phyloP scores from a whole-genome alignment of 2,888 invertebrate genomes.

The Aricia artaxerxes region DNA sequence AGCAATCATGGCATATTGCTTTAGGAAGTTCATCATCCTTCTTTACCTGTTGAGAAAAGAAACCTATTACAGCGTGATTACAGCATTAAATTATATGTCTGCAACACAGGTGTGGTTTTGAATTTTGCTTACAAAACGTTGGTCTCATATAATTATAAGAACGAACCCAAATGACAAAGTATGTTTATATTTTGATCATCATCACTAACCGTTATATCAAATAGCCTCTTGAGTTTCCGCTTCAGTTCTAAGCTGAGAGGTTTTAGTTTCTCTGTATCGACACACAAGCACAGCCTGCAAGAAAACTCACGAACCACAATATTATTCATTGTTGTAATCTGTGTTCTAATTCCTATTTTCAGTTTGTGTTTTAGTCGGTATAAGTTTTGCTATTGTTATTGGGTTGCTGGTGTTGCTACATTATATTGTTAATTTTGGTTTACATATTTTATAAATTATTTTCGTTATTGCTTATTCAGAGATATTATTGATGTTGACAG shows the following conservation, averaged over 20 bases:
- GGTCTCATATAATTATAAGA: too few species aligned
- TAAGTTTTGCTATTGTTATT: constrained; percentile 33
- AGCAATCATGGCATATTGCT: constrained; percentile 75
- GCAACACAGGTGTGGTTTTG: neutral
- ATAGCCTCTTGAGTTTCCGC: constrained; percentile 68
- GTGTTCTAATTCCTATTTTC: constrained; percentile 56
- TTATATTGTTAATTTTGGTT: constrained; percentile 45
- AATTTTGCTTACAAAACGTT: neutral
- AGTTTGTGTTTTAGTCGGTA: constrained; percentile 10
- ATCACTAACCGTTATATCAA: constrained; percentile 62
- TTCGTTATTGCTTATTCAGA: neutral
- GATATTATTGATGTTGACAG: neutral
- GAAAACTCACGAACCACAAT: constrained; percentile 72
- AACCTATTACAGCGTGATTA: too few species aligned
- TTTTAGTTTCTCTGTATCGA: constrained; percentile 70
- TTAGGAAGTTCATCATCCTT: constrained; percentile 70
- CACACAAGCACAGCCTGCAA: constrained; percentile 71
- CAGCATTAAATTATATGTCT: too few species aligned
- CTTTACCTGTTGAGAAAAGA: constrained; percentile 55
- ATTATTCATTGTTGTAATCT: constrained; percentile 68
- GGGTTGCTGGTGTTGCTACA: constrained; percentile 3
- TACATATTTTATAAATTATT: neutral
- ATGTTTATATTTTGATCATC: too few species aligned
- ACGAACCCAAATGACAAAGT: too few species aligned
- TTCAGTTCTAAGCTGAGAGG: constrained; percentile 69